Evolutionary conservation across 2,888 invertebrate species (phyloP).

Genomic region (Artemia sinica): DNA sequence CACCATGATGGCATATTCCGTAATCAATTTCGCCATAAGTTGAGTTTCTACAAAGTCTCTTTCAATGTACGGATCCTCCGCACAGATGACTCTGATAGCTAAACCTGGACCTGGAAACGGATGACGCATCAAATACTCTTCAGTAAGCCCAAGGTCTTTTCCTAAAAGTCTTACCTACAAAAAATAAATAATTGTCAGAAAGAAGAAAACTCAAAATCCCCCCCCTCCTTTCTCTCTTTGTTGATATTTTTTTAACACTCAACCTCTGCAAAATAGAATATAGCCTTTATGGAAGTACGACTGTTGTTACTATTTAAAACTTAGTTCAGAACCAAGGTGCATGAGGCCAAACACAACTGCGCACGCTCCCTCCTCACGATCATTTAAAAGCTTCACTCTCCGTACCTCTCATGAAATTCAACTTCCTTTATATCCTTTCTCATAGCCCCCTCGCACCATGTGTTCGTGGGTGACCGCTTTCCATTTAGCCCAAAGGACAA

Average conservation of each 20-base stretch:
- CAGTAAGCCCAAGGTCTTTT: conserved; percentile 67
- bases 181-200: conserved; percentile 16
- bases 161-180: conserved; percentile 61
- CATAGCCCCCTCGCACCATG: no score
- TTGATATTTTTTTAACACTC: background rate
- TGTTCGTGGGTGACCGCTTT: no score
- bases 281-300: no score
- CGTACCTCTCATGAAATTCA: no score
- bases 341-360: no score
- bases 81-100: conserved; percentile 87
- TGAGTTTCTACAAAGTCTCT: conserved; percentile 89
- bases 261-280: background rate
- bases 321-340: no score
- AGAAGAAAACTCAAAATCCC: background rate
- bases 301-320: no score
- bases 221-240: no score
- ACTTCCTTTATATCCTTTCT: no score
- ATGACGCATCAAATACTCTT: conserved; percentile 74
- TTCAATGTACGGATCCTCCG: conserved; percentile 83
- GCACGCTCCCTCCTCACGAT: no score
- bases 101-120: conserved; percentile 98
- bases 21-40: conserved; percentile 82
- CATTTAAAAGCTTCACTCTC: no score
- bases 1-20: conserved; percentile 75
- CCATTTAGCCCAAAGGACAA: no score